These are phyloP conservation scores for Epinephelus moara DNA, from an alignment of 2,113 vertebrate species.

Conservation along the genomic window DNA sequence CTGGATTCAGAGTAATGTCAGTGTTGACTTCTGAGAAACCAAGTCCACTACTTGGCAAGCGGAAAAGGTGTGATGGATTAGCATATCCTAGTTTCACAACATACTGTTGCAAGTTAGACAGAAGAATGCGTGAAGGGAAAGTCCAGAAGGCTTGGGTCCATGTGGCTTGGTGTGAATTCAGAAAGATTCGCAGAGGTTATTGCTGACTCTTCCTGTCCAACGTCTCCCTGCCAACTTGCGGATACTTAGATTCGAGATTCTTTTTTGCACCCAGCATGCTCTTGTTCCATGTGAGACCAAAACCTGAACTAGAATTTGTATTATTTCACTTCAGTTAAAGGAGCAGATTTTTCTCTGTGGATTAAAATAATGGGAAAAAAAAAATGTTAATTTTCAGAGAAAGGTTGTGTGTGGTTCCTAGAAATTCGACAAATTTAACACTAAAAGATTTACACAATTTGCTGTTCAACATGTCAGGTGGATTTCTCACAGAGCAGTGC, in stretches of 20 bases:
- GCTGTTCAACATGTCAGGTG: not conserved
- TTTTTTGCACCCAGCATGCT: not conserved
- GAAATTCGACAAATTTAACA: not conserved
- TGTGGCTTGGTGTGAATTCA: slow-evolving; percentile 15
- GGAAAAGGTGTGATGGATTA: slow-evolving; percentile 56
- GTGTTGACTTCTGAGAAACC: slow-evolving; percentile 47
- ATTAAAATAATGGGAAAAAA: not conserved
- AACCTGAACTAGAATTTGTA: not conserved
- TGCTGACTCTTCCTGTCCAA: not conserved
- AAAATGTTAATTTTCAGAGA: not conserved
- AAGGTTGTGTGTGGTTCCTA: not conserved
- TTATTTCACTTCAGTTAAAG: not conserved
- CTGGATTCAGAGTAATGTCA: slow-evolving; percentile 29
- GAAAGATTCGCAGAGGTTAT: slow-evolving; percentile 14
- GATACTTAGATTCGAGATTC: not conserved
- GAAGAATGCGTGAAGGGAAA: slow-evolving; percentile 51
- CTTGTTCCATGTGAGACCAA: slow-evolving; percentile 6
- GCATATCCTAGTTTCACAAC: slow-evolving; percentile 54
- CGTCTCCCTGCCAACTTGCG: not conserved
- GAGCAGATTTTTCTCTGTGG: not conserved
- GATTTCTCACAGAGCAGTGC: not conserved
- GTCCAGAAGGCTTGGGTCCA: slow-evolving; percentile 35
- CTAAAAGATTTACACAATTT: not conserved
- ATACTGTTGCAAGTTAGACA: slow-evolving; percentile 32
- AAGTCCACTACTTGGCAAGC: slow-evolving; percentile 48